phyloP scores from a whole-genome alignment of 2,797 vertebrate species.

The Spheniscus humboldti region DNA sequence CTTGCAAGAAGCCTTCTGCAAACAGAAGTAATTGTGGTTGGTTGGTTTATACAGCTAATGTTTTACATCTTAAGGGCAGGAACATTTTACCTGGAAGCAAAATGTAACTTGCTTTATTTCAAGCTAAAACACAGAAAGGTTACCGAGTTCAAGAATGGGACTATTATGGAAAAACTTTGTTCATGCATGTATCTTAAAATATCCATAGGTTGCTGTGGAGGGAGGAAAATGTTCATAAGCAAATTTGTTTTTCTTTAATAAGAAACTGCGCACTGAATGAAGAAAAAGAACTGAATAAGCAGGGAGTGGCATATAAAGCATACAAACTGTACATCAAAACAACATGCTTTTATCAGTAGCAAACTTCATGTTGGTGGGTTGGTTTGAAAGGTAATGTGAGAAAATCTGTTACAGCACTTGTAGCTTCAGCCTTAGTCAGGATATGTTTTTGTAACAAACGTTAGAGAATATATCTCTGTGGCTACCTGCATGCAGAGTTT shows the following conservation, averaged over 20 bases:
- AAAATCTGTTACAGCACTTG: neutral
- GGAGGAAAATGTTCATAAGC: neutral
- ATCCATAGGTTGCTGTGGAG: neutral
- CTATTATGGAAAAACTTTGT: neutral
- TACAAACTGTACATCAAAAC: neutral
- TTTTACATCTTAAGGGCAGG: neutral
- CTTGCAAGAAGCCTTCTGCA: neutral
- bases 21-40: neutral
- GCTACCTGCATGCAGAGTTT: rapidly evolving
- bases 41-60: neutral
- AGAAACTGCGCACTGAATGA: neutral
- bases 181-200: neutral
- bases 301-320: neutral
- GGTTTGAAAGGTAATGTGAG: neutral
- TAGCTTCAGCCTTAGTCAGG: neutral
- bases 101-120: neutral
- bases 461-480: neutral
- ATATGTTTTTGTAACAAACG: neutral
- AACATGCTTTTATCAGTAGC: neutral
- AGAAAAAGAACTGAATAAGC: neutral
- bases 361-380: neutral
- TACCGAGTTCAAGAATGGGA: neutral
- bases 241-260: neutral
- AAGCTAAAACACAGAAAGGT: neutral
- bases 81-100: neutral